Evolutionary conservation across 2,888 invertebrate genomes (phyloP), one percentile per base, ranked within the genome.

Genomic region (Aporophyla lueneburgensis): DNA sequence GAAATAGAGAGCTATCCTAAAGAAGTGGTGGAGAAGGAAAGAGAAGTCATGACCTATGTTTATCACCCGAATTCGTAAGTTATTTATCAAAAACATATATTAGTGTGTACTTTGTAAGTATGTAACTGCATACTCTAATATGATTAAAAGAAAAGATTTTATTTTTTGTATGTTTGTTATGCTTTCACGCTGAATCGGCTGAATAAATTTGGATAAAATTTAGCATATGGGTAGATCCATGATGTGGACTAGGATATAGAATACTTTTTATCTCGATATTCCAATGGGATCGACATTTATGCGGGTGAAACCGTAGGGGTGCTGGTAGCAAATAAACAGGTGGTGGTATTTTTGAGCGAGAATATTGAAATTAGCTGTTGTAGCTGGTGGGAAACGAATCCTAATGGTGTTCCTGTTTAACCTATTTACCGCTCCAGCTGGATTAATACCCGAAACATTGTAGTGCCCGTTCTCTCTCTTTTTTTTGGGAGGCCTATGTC

Each of bases 1-100:
- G 96, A 96, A 90, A 85, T 93, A 19, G 98, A 98, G 85, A 97
- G 98, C 62, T 99, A 99, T 88, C 97, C 98, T 0, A 95, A 96
- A 68, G 94, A 96, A 2, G 95, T 99, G 7, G 97, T 99, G 0
- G 97, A 97, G 53, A 97, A 97, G 68, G 99, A 99, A 92, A 97
- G 97, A 88, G 99, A 99, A 95, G 95, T 97, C 59, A 98, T 99
- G 98, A 97, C 97, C 1, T 99, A 99, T 90, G 97, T 97, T 0
- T 98, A 98, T 80, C 94, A 95, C 63, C 85, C 91, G 2, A 94
- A 93, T 87, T 91, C 92, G 97, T 97, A 88, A 95, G 96, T 71
- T 33, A 65, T 40, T 43, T 24, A 1, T 16, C 10, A 27, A 66
- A 66, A 4, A 27, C 24, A n/a, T 5, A 5, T 46, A 4, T 27